Percentiles rank a stretch among this genome's conserved stretches.
Conservation (phyloP, 2,113 vertebrate genomes). For the Thunnus maccoyii region DNA sequence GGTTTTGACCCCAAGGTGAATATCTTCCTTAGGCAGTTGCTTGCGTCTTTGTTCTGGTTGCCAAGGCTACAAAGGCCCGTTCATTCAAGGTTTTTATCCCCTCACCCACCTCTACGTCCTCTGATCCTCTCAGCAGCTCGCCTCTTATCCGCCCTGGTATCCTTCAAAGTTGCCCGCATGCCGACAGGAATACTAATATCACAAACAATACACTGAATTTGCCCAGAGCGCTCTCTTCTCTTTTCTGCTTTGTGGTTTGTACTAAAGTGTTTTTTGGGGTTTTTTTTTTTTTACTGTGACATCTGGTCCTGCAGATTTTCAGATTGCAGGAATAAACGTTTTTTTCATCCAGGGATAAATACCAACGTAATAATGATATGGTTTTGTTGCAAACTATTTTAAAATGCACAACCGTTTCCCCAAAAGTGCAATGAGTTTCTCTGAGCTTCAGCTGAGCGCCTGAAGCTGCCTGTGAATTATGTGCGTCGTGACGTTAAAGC, state of each 20-base stretch:
- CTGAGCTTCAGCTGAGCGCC: neutral
- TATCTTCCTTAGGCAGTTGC: constrained; percentile 4
- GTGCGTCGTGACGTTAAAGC: neutral
- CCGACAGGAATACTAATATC: constrained; percentile 66
- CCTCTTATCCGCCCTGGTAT: neutral
- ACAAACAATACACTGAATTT: constrained; percentile 23
- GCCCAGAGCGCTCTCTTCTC: neutral
- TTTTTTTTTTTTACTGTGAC: neutral
- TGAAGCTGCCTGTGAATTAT: no score
- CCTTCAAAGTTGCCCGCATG: constrained; percentile 26
- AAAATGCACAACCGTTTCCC: neutral
- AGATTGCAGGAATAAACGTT: neutral
- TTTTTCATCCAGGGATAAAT: neutral
- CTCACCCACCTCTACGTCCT: constrained; percentile 1
- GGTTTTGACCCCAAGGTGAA: constrained; percentile 29
- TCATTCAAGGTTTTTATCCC: constrained; percentile 53
- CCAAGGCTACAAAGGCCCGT: constrained; percentile 28
- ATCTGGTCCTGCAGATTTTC: neutral
- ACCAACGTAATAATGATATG: neutral
- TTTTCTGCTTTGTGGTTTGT: neutral
- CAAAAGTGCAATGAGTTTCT: neutral
- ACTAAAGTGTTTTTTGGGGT: neutral
- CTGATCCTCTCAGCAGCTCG: constrained; percentile 6
- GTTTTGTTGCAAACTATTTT: neutral
- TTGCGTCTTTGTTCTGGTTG: constrained; percentile 59